Evolutionary conservation across 2,888 invertebrate species (phyloP), one percentile per base, ranked within the genome.

Genomic region (Toxonevra muliebris): DNA sequence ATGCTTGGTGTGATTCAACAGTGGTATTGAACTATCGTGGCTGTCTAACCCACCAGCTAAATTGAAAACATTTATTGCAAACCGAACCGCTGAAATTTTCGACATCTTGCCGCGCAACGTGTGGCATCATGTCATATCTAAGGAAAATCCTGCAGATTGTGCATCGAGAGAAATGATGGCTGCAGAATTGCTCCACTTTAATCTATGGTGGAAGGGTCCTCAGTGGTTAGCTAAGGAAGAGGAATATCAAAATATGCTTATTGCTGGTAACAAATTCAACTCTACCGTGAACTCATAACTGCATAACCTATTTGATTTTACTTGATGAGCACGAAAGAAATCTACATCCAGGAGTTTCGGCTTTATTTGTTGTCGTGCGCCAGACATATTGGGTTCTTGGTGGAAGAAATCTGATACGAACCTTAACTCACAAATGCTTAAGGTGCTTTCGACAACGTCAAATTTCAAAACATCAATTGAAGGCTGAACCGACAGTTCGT

Each of bases 321-420:
- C 11, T 15, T 2, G 68, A 69, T n/a, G 13, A 59, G 15, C 68
- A 73, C 43, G 19, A 43, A 53, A 53, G 17, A 15, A 30, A 68
- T 40, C 20, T 66, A 3, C 69, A 70, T 53, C 59, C 63, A 20
- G 72, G 70, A 0, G 69, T 71, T 1, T 69, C 72, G 10, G 61
- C 66, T 52, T 53, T 73, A 3, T 73, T 71, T 50, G 69, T 71
- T 0, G 73, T 73, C n/a, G 53, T 70, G 1, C 69, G 70, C 2
- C 68, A 73, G 40, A 15, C 63, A 12, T 72, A 70, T 17, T 74
- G 73, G 70, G 68, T 74, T 9, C 12, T 71, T 10, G 67, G 70
- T 1, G 69, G 60, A 1, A 60, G 74, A 52, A 72, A 69, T 54
- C 20, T 71, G 4, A 68, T 72, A 12, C 58, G 69, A 1, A 20